Base-by-base conservation (phyloP, 2,113 vertebrate species). In the Sus scrofa region DNA sequence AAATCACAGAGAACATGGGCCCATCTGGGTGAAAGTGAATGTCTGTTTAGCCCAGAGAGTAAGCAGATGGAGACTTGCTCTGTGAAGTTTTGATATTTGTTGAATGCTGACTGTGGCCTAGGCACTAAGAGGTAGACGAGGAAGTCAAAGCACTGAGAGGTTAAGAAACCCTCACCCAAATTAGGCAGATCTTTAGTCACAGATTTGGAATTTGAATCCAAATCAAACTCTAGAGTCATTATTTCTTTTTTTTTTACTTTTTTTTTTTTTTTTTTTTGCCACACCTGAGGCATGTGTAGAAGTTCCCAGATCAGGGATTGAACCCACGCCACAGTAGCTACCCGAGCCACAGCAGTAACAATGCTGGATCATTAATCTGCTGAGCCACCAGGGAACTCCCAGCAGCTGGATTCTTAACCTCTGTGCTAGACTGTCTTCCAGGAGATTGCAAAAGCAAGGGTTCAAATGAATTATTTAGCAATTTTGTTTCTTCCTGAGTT, bases 391-490 rank as follows among this genome's bases (percentile, higher is more conserved):
- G 44, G 44, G 44, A 44, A 44, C 44, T 44, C 44, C 44, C 8
- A 44, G 44, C 4, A 8, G 5, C 44, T 8, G 4, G 4, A 44
- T 60, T 62, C 58, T 50, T 73, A 65, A 79, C 22, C 20, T 81
- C 15, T 63, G 65, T 70, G 30, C 19, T 50, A 82, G 26, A 24
- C 39, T 85, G 18, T 52, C 77, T 62, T 62, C 15, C 24, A 54
- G 18, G 68, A 71, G n/a, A 20, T 27, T 50, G 88, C 7, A 92
- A 92, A 65, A 62, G 77, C 37, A 87, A 91, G 89, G 37, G 67
- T 92, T 18, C 18, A 89, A 19, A 67, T 44, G 7, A 84, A n/a
- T 67, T 18, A 1, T 52, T 71, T 39, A 88, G 32, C 30, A 24
- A 60, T n/a, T 60, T 65, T 50, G 3, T 63, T 91, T 65, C 75